Conservation (phyloP, 2,797 vertebrate genomes). For the Vireo griseus region DNA sequence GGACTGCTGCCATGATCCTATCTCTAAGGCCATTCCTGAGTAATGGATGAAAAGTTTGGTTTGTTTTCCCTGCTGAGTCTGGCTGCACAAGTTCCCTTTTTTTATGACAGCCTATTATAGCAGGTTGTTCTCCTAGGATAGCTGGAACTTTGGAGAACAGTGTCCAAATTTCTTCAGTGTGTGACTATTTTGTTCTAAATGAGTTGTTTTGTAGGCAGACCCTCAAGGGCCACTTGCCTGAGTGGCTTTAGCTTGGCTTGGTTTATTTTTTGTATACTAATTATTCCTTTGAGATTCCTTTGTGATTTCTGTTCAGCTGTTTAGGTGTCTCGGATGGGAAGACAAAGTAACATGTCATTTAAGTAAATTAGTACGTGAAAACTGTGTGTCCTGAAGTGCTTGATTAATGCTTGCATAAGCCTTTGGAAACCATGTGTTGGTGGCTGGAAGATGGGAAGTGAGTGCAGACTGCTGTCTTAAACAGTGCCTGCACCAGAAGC, state of each 20-base stretch:
- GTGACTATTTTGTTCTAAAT: slow-evolving; percentile 7
- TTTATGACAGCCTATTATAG: not conserved
- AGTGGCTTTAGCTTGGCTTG: not conserved
- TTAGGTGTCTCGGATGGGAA: not conserved
- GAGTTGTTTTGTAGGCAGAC: slow-evolving; percentile 20
- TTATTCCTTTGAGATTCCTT: slow-evolving; percentile 43
- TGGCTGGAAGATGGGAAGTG: not conserved
- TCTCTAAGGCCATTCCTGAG: not conserved
- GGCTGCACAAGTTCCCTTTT: not conserved
- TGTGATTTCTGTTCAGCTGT: slow-evolving; percentile 28
- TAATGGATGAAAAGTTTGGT: not conserved
- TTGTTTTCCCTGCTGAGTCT: not conserved
- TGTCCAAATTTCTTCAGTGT: not conserved
- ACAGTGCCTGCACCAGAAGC: not conserved
- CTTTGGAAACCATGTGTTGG: not conserved
- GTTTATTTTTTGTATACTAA: slow-evolving; percentile 19
- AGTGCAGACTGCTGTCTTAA: not conserved
- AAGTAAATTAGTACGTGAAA: slow-evolving; percentile 29
- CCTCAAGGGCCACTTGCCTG: not conserved
- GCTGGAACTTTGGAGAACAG: not conserved
- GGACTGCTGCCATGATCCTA: not conserved
- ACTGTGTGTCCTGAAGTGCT: not conserved
- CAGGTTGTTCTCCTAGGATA: not conserved
- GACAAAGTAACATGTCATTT: slow-evolving; percentile 43
- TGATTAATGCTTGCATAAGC: slow-evolving; percentile 9